phyloP scores from a whole-genome alignment of 1,140 invertebrate species.

The Calliphora vicina region DNA sequence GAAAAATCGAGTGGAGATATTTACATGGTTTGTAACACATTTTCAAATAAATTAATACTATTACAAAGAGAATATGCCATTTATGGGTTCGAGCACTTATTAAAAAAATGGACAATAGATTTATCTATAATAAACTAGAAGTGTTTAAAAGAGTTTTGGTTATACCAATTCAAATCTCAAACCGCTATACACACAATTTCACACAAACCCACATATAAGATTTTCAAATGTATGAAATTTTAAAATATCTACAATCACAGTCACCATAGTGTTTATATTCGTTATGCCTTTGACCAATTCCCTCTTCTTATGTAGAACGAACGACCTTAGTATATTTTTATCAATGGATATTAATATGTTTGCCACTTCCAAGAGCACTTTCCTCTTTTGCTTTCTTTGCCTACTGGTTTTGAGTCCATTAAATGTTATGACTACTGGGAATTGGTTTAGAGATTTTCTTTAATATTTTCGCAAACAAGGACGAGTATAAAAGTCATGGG shows the following conservation, averaged over 20 bases:
- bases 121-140: not conserved
- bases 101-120: not conserved
- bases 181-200: too few relatives aligned
- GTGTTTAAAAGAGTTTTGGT: too few relatives aligned
- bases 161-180: too few relatives aligned
- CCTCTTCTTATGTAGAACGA: not conserved
- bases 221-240: too few relatives aligned
- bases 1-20: not conserved
- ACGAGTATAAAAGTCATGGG: not conserved
- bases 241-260: too few relatives aligned
- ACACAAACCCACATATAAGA: too few relatives aligned
- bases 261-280: too few relatives aligned
- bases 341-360: too few relatives aligned
- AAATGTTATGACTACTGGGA: slow-evolving; percentile 26
- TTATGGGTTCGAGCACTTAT: not conserved
- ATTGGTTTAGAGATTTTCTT: not conserved
- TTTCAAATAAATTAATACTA: not conserved
- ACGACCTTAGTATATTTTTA: not conserved
- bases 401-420: slow-evolving; percentile 1
- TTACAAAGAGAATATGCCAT: not conserved
- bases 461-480: not conserved
- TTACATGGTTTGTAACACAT: not conserved
- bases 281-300: not conserved
- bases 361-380: not conserved
- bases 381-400: not conserved